Conservation (phyloP, 2,888 invertebrate genomes). For the Drosophila tripunctata region DNA sequence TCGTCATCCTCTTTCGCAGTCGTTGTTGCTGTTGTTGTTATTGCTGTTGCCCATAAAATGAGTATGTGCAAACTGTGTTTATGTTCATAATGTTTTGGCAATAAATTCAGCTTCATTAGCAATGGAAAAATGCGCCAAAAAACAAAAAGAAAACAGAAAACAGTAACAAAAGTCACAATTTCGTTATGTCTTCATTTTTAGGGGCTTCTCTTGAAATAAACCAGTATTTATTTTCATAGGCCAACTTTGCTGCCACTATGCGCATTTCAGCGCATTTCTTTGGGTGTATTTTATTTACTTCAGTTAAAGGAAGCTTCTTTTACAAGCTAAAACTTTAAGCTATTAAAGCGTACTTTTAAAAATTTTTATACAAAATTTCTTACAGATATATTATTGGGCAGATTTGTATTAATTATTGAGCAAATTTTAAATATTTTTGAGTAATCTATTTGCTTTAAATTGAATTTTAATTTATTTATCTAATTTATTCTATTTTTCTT, state of each 20-base stretch:
- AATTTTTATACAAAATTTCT: no score
- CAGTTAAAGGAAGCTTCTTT: no score
- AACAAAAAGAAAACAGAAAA: not conserved
- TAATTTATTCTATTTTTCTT: no score
- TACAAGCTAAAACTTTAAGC: no score
- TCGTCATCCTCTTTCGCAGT: constrained; percentile 21
- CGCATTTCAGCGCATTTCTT: not conserved
- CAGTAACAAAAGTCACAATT: constrained; percentile 11
- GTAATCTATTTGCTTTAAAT: no score
- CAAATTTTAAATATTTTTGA: no score
- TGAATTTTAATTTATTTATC: no score
- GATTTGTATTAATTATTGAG: no score
- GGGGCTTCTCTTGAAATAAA: not conserved
- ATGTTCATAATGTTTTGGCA: constrained; percentile 64
- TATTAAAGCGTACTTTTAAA: no score
- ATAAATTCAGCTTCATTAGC: constrained; percentile 70
- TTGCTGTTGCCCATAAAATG: constrained; percentile 38
- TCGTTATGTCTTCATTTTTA: constrained; percentile 11
- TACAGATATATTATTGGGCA: no score
- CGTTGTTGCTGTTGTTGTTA: constrained; percentile 20
- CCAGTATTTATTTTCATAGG: not conserved
- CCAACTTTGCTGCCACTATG: not conserved
- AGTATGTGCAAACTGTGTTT: constrained; percentile 61
- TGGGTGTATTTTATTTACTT: not conserved
- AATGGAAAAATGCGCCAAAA: constrained; percentile 33